Base-by-base conservation (phyloP, 2,888 invertebrate species). In the Hypselothyrea guttata region DNA sequence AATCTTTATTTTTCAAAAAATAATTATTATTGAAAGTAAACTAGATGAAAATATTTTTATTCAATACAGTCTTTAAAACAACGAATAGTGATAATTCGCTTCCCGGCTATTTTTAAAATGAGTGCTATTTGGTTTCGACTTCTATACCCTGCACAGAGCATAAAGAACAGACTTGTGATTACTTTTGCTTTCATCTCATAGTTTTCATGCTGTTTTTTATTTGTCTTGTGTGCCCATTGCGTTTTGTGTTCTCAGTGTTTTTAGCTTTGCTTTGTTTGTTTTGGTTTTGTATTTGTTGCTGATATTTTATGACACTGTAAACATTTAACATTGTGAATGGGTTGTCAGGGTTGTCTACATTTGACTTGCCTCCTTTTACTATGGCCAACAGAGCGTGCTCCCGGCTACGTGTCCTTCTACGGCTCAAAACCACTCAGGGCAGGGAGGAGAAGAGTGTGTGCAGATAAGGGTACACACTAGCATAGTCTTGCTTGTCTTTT, bases 251-350 rank as follows among this genome's bases (percentile, higher is more conserved):
- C n/a, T 37, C 16, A 1, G 5, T 16, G 37, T 9, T n/a, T n/a
- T 18, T 16, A 16, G 18, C 4, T 13, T 16, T 13, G 22, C 38
- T 62, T 57, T 59, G 65, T 68, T 53, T 71, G 46, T 38, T 59
- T 64, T 74, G 75, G 61, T 62, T 60, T 57, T 62, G 34, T 74
- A 76, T 65, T 81, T 74, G 71, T 60, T 77, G 67, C 72, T 78
- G 64, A 65, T 82, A 65, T 75, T 79, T 82, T 78, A 84, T 78
- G 83, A 84, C 75, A 78, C 83, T 66, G 83, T 75, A 72, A 84
- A 75, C 76, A 82, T 78, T 84, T 70, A 61, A 72, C 63, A 59
- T 69, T 75, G 60, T 62, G 64, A 58, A 56, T 41, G 54, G 49
- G 38, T 38, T 42, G 18, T 55, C 42, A 40, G 38, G 41, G 45